Base-by-base conservation (phyloP, 2,888 invertebrate genomes). In the Parnassius mnemosyne region DNA sequence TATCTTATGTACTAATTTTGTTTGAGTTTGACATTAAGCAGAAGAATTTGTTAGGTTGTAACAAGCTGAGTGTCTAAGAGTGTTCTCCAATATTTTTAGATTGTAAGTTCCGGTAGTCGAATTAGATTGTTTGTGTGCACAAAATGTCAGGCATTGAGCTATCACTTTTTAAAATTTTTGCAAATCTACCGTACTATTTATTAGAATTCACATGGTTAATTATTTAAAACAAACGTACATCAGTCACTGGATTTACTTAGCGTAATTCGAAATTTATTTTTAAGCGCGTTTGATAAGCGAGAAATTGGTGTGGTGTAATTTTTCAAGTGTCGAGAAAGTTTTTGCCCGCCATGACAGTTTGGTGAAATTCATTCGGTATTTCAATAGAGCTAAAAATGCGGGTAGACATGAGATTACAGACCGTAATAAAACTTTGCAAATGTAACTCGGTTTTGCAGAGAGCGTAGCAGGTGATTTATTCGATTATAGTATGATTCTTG, bases 401-500 rank as follows among this genome's bases (percentile, higher is more conserved):
- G 61, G 61, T 55, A 58, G 41, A 46, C 42, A 50, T 50, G 51
- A 50, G 58, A 59, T 63, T 57, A 53, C 11, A 12, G 57, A 42
- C 52, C 41, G 57, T 57, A 34, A 60, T 55, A 61, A 57, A 57
- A 47, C 11, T 53, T 53, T 61, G 60, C 47, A 42, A 59, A 63
- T 54, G 3, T 57, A 10, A 16, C 12, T 42, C n/a, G 42, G 44
- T 54, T 63, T 58, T 44, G 43, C 41, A 34, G 16, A 34, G 53
- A 52, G 51, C 9, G 16, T 13, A 46, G 55, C 5, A n/a, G 9
- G 34, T 44, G 25, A 34, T 13, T 47, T 16, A n/a, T 57, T 47
- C 41, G 55, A 12, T 12, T 20, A 54, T 54, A 11, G 44, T 10
- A 50, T 54, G 50, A 34, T 55, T 41, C 12, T 12, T 11, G 11